phyloP scores from a whole-genome alignment of 1,140 invertebrate species.

The Bradynema listronoti region DNA sequence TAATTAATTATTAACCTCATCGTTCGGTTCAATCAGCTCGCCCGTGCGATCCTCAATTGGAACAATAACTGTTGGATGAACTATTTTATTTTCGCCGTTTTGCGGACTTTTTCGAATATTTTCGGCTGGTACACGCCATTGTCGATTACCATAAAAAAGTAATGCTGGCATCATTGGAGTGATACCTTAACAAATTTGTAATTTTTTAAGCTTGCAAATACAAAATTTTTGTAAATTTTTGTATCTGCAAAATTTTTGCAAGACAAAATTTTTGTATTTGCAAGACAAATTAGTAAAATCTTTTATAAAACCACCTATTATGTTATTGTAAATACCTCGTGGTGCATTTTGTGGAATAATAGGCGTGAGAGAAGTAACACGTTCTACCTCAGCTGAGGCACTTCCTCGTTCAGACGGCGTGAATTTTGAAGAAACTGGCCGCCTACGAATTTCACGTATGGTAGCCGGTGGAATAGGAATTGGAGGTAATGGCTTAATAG shows the following conservation, averaged over 20 bases:
- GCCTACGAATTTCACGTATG: constrained; percentile 18
- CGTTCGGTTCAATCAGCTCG: background rate
- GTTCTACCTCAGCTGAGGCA: no score
- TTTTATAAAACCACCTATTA: background rate
- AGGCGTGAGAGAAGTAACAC: background rate
- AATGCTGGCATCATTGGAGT: background rate
- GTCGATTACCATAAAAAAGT: constrained; percentile 1
- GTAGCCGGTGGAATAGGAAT: background rate
- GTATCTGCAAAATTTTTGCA: background rate
- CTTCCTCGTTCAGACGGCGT: background rate
- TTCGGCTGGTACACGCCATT: constrained; percentile 6
- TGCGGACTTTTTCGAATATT: background rate
- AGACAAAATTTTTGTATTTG: background rate
- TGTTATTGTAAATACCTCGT: background rate
- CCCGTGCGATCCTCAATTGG: background rate
- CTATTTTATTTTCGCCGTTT: background rate
- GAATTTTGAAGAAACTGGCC: background rate
- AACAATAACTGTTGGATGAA: constrained; percentile 1
- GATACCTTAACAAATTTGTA: background rate
- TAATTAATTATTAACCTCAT: no score
- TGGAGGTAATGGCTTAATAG: background rate
- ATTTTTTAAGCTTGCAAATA: background rate
- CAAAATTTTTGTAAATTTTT: background rate
- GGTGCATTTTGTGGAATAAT: constrained; percentile 8
- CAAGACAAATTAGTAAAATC: background rate